A percentile compares a stretch with the other conserved stretches of the same genome.
Conservation (phyloP, 2,797 vertebrate genomes). For the Anguilla anguilla region DNA sequence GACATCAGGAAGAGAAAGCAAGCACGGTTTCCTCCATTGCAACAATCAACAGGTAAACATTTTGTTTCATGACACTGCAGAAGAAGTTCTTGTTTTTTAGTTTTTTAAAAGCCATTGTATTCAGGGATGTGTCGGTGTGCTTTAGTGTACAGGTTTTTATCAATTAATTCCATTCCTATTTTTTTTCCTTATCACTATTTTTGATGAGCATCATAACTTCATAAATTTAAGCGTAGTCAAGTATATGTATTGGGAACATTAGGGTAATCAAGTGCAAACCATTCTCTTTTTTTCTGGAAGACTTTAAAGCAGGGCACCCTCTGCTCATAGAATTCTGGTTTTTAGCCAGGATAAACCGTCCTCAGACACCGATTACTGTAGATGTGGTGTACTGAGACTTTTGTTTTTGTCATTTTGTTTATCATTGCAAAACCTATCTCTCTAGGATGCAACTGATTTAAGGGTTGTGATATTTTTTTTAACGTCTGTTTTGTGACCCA, state of each 20-base stretch:
- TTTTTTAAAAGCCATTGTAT: not conserved
- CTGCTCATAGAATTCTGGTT: not conserved
- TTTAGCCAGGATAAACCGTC: not conserved
- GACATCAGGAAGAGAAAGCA: not conserved
- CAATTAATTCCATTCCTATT: not conserved
- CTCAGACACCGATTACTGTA: no score
- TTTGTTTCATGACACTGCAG: conserved; percentile 14
- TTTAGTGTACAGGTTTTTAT: not conserved
- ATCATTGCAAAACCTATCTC: not conserved
- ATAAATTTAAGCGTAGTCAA: not conserved
- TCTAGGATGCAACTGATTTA: not conserved
- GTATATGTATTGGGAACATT: not conserved
- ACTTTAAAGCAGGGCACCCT: not conserved
- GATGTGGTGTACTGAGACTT: not conserved
- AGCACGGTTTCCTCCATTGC: conserved; percentile 15
- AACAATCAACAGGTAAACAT: conserved; percentile 45
- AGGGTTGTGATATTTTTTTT: not conserved
- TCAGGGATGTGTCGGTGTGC: not conserved
- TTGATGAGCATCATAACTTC: not conserved
- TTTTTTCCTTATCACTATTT: not conserved
- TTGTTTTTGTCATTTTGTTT: not conserved
- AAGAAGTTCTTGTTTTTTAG: not conserved
- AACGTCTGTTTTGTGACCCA: not conserved
- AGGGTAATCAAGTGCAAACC: not conserved
- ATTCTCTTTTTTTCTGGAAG: not conserved